Evolutionary conservation across 2,113 vertebrate species (phyloP).

Genomic region (Elanus axillaris): DNA sequence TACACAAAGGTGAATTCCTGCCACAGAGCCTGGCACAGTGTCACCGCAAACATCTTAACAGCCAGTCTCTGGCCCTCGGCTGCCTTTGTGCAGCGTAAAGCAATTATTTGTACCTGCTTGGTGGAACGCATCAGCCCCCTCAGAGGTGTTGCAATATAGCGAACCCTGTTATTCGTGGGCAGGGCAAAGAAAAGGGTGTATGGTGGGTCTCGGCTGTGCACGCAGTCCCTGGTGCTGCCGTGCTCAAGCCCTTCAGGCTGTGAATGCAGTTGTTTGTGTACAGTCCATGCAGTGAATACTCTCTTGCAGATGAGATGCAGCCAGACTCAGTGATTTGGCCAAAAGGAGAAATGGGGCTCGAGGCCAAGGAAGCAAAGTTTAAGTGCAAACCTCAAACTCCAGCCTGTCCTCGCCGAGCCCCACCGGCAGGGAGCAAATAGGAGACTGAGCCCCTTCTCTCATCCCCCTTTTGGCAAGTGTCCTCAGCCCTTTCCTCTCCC

Average conservation of each 20-base stretch:
- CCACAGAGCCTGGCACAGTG: neutral
- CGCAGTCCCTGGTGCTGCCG: neutral
- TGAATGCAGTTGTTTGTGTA: neutral
- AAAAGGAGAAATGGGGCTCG: neutral
- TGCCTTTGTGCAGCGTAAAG: neutral
- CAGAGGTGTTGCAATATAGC: neutral
- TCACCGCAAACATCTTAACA: neutral
- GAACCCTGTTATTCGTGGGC: fast-evolving
- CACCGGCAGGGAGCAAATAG: neutral
- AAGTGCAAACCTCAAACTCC: neutral
- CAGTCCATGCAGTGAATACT: neutral
- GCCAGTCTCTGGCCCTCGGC: neutral
- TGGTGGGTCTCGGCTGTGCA: neutral
- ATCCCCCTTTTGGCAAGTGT: neutral
- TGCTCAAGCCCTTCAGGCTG: neutral
- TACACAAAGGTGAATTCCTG: neutral
- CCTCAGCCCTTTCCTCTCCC: neutral
- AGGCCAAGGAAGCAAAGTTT: neutral
- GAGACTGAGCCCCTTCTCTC: neutral
- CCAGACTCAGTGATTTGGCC: neutral
- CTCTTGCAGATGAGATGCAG: neutral
- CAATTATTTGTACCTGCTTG: conserved; percentile 26
- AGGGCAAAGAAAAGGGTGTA: neutral
- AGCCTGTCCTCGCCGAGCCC: fast-evolving
- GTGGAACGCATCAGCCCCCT: neutral